Evolutionary conservation across 2,797 vertebrate species (phyloP).

Genomic region (Selene dorsalis): DNA sequence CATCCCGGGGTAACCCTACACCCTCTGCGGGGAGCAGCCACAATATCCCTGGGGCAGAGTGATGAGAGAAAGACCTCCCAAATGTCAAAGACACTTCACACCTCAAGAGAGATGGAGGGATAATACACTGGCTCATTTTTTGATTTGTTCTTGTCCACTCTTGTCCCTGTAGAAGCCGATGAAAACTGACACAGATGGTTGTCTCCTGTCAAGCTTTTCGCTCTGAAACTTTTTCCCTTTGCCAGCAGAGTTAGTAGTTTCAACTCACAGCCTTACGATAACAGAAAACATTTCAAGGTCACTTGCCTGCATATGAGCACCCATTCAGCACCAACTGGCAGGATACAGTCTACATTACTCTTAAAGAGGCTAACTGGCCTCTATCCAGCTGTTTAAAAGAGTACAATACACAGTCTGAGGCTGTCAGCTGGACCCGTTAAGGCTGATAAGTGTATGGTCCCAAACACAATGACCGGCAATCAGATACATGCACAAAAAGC

Average conservation of each 20-base stretch:
- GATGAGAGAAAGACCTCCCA: conserved; percentile 67
- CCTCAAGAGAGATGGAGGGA: conserved; percentile 16
- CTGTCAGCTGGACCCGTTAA: conserved; percentile 47
- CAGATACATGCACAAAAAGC: conserved; percentile 69
- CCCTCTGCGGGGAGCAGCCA: conserved; percentile 50
- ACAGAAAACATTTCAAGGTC: conserved; percentile 14
- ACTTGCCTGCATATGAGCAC: conserved; percentile 27
- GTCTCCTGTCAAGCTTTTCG: background rate
- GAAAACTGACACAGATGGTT: background rate
- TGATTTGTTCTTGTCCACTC: background rate
- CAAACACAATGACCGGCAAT: conserved; percentile 76
- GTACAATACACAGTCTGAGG: conserved; percentile 64
- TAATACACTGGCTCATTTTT: conserved; percentile 29
- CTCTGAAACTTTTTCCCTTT: background rate
- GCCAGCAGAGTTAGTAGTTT: background rate
- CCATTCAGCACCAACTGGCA: conserved; percentile 45
- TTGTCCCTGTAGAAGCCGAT: background rate
- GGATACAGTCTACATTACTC: conserved; percentile 61
- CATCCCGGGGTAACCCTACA: conserved; percentile 72
- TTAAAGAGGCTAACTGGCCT: conserved; percentile 50
- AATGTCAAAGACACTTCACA: conserved; percentile 56
- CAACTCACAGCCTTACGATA: background rate
- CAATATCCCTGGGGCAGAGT: conserved; percentile 36
- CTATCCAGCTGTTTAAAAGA: conserved; percentile 65
- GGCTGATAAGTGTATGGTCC: conserved; percentile 62